Conservation (phyloP, 1,140 invertebrate species). For the Magallana ariakensis region DNA sequence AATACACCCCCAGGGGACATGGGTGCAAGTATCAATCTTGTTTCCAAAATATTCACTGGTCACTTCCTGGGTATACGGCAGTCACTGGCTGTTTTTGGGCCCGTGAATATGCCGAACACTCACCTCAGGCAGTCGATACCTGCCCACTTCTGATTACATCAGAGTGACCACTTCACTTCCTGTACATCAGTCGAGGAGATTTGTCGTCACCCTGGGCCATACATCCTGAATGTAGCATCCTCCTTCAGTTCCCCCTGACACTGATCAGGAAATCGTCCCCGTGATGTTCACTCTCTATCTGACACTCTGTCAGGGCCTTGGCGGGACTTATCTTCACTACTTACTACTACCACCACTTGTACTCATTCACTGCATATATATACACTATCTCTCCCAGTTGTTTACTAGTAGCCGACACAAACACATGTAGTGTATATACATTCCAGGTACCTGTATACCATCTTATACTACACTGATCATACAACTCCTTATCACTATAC, state of each 20-base stretch:
- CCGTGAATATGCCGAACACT: constrained; percentile 6
- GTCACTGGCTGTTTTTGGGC: background rate
- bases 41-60: background rate
- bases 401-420: too few relatives aligned
- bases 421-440: too few relatives aligned
- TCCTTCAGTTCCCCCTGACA: background rate
- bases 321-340: background rate
- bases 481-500: too few relatives aligned
- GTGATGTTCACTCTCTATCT: background rate
- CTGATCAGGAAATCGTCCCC: constrained; percentile 2
- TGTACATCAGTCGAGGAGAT: background rate
- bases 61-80: constrained; percentile 26
- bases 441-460: too few relatives aligned
- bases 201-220: background rate
- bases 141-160: constrained; percentile 26
- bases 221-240: background rate
- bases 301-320: background rate
- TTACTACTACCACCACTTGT: background rate
- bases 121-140: constrained; percentile 19
- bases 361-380: background rate
- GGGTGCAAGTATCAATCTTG: constrained; percentile 19
- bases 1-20: background rate
- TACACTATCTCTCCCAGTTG: too few relatives aligned
- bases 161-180: constrained; percentile 29
- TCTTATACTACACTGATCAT: too few relatives aligned